phyloP scores from a whole-genome alignment of 2,888 invertebrate species.

The Troilus luridus region DNA sequence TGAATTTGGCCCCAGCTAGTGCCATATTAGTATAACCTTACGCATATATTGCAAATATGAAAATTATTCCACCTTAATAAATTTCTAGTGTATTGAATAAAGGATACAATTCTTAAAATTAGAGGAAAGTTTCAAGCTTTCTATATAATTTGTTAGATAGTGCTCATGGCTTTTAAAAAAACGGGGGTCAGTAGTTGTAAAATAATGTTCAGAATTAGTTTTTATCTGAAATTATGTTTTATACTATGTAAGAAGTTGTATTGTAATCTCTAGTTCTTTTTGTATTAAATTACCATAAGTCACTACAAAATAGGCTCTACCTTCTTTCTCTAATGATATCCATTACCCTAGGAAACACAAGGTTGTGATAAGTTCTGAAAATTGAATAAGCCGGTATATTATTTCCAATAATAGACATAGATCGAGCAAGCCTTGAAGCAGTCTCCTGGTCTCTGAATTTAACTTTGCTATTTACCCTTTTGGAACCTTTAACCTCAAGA shows the following conservation, averaged over 20 bases:
- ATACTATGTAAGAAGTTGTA: neutral
- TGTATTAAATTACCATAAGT: neutral
- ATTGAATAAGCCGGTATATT: neutral
- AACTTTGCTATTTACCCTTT: neutral
- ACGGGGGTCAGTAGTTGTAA: no score
- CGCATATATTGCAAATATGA: no score
- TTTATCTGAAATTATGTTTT: no score
- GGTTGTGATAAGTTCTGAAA: slow-evolving; percentile 16
- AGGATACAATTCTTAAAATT: no score
- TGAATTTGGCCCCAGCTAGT: no score
- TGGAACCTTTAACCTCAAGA: neutral
- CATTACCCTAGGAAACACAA: neutral
- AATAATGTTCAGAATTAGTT: no score
- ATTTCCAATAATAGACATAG: neutral
- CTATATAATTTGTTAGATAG: no score
- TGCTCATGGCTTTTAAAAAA: no score
- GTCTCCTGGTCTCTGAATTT: slow-evolving; percentile 30
- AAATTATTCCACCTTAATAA: no score
- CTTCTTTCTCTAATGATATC: slow-evolving; percentile 26
- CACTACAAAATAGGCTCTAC: neutral
- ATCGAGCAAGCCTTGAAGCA: neutral
- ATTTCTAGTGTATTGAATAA: no score
- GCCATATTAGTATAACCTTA: no score
- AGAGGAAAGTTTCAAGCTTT: no score
- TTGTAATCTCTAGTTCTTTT: neutral